A percentile compares a stretch with the other conserved stretches of the same genome.
These are phyloP conservation scores for Sinosuthora webbiana DNA, from an alignment of 2,113 vertebrate genomes.

Conservation along the genomic window DNA sequence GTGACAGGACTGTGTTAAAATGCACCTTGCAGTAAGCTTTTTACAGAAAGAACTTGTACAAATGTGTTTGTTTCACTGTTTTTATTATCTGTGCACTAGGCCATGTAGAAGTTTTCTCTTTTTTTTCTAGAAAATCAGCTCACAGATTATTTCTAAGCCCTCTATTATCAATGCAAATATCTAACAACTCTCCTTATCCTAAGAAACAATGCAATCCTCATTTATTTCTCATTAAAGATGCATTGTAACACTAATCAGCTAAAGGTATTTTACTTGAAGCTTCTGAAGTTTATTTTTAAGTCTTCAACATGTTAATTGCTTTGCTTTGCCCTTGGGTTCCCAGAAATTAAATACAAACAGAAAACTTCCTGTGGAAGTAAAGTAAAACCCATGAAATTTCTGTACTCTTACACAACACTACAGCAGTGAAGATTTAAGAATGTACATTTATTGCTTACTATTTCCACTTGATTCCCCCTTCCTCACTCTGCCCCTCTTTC, in stretches of 20 bases:
- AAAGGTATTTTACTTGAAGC: slow-evolving; percentile 52
- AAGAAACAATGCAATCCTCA: slow-evolving; percentile 37
- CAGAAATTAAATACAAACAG: slow-evolving; percentile 40
- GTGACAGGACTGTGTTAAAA: background rate
- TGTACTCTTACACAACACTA: background rate
- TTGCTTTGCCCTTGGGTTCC: slow-evolving; percentile 45
- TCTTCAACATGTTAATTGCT: slow-evolving; percentile 53
- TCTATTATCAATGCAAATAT: slow-evolving; percentile 28
- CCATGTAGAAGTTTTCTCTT: background rate
- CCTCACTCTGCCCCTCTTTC: background rate
- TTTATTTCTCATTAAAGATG: slow-evolving; percentile 62
- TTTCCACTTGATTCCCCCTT: background rate
- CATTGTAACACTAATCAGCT: slow-evolving; percentile 49
- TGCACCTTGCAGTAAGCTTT: background rate
- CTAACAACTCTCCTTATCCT: slow-evolving; percentile 17
- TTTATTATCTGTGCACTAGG: background rate
- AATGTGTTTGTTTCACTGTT: background rate
- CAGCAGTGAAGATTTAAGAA: background rate
- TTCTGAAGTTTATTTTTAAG: slow-evolving; percentile 52
- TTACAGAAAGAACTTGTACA: background rate
- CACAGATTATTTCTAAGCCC: background rate
- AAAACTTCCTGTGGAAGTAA: background rate
- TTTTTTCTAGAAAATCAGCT: background rate
- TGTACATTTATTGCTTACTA: background rate
- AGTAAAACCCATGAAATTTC: background rate